Evolutionary conservation across 2,113 vertebrate species (phyloP), one percentile per base, ranked within the genome.

Genomic region (Camelus bactrianus): DNA sequence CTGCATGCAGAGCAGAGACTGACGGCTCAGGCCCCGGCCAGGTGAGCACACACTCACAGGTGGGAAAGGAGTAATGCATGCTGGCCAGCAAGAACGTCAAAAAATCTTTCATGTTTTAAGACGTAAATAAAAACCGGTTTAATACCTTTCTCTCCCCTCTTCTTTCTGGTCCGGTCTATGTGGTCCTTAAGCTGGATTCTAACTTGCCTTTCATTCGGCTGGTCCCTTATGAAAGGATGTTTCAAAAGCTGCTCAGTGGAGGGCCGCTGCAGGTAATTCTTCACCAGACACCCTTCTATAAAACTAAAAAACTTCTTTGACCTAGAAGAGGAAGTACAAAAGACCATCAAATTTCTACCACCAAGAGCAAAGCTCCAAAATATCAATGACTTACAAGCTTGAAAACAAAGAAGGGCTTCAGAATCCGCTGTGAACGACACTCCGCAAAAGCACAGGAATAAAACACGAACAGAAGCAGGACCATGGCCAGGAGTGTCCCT

Each of bases 261-360:
- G 35, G 99, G 99, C 19, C 99, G 98, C 97, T 99, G 99, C 77
- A 99, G 99, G 98, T 99, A 99, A 98, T 99, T 99, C 98, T 99
- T 99, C 98, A 99, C 99, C 98, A 99, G 99, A 97, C 99, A 99
- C 87, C 99, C 99, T 98, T 99, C 99, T 96, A 99, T 99, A 98
- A 99, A 99, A 98, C 99, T 99, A 98, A 99, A 99, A 98, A 99
- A 99, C 98, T 99, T 99, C 98, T 99, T 99, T 0, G 99, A 99
- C 99, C 99, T 99, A 46, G 38, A 85, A 95, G 56, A 96, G 75
- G 17, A 95, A 96, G 54, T 52, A 42, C 89, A 62, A 93, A 93
- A 50, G 14, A 38, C 4, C 32, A 76, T 84, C 72, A 92, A 46
- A 92, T 62, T 92, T 93, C 92, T 80, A 85, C 17, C 9, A 30